phyloP scores from a whole-genome alignment of 2,888 invertebrate species.

The Nezara viridula region DNA sequence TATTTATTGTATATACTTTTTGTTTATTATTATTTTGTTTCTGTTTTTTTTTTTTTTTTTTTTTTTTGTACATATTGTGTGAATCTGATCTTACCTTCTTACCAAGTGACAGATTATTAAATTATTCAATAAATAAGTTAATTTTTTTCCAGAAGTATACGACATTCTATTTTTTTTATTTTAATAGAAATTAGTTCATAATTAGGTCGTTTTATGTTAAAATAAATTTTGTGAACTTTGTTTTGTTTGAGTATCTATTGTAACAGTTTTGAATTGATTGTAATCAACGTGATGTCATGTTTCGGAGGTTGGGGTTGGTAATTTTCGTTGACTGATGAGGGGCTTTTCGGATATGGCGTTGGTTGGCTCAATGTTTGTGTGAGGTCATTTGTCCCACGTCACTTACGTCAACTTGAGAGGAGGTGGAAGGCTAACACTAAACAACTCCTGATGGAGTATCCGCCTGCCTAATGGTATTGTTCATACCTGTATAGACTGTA shows the following conservation, averaged over 20 bases:
- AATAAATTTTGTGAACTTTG: neutral
- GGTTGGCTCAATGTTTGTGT: neutral
- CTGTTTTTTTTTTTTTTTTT: too few relatives aligned
- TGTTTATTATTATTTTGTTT: too few relatives aligned
- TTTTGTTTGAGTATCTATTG: neutral
- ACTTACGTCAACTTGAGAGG: neutral
- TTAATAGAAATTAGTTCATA: too few relatives aligned
- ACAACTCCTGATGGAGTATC: neutral
- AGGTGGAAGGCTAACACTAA: neutral
- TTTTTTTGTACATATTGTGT: too few relatives aligned
- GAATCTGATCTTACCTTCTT: too few relatives aligned
- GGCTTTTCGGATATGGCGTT: neutral
- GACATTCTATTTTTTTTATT: too few relatives aligned
- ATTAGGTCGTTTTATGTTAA: too few relatives aligned
- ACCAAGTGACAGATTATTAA: too few relatives aligned
- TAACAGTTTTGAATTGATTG: neutral
- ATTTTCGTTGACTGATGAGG: slow-evolving; percentile 2
- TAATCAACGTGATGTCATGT: slow-evolving; percentile 2
- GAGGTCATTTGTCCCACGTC: neutral
- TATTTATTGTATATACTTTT: too few relatives aligned
- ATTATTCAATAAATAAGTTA: too few relatives aligned
- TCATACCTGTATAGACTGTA: neutral
- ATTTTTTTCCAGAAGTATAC: too few relatives aligned
- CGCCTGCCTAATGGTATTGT: neutral
- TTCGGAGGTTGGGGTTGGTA: neutral